Evolutionary conservation across 2,888 invertebrate species (phyloP).

Genomic region (Heliconius sara): DNA sequence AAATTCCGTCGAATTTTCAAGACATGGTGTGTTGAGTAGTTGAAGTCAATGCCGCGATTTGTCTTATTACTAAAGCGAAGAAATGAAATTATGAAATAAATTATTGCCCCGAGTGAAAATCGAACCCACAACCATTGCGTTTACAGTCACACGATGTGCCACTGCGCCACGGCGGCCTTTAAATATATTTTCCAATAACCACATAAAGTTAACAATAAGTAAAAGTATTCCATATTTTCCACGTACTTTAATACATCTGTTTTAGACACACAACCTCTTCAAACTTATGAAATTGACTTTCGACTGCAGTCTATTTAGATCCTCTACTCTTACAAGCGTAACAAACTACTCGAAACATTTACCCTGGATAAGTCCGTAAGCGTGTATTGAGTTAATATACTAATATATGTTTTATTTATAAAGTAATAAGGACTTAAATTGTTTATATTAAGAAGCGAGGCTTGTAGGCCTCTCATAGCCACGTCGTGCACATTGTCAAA

Average conservation of each 20-base stretch:
- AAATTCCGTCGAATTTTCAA: background rate
- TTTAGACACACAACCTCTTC: slow-evolving; percentile 2
- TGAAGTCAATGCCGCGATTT: background rate
- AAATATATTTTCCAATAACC: background rate
- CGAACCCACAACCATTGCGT: too few relatives aligned
- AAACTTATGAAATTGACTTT: slow-evolving; percentile 29
- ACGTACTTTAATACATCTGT: slow-evolving; percentile 22
- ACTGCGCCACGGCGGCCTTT: background rate
- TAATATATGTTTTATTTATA: slow-evolving; percentile 17
- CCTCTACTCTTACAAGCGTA: slow-evolving; percentile 30
- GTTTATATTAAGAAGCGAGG: slow-evolving; percentile 10
- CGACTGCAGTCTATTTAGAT: slow-evolving; percentile 28
- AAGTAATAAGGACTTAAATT: background rate
- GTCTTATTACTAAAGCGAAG: background rate
- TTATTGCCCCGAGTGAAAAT: too few relatives aligned
- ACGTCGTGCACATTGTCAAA: slow-evolving; percentile 34
- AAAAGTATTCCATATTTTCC: background rate
- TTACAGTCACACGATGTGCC: background rate
- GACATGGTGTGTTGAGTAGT: background rate
- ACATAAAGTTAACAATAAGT: background rate
- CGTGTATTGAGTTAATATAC: background rate
- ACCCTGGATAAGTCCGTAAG: slow-evolving; percentile 29
- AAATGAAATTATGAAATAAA: too few relatives aligned
- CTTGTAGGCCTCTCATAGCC: slow-evolving; percentile 29
- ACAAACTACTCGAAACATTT: slow-evolving; percentile 39